These are phyloP conservation scores for Dione juno DNA, from an alignment of 2,888 invertebrate genomes.

Conservation along the genomic window DNA sequence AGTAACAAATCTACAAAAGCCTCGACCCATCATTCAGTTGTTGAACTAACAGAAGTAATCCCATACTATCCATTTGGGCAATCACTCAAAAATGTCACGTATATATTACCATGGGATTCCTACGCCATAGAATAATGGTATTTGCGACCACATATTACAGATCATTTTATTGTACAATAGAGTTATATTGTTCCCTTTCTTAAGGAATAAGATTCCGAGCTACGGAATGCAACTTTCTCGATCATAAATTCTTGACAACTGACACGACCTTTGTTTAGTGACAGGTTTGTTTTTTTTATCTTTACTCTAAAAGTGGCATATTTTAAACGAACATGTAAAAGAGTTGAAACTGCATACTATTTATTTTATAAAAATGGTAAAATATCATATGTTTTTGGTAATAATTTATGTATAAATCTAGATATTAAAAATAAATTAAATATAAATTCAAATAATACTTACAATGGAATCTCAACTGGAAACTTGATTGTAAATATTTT, in stretches of 20 bases:
- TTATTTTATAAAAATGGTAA: background rate
- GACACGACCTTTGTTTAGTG: slow-evolving; percentile 48
- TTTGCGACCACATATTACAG: slow-evolving; percentile 37
- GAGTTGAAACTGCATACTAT: background rate
- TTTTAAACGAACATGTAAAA: slow-evolving; percentile 10
- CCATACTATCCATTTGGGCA: slow-evolving; percentile 35
- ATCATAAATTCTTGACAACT: slow-evolving; percentile 49
- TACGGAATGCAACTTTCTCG: slow-evolving; percentile 47
- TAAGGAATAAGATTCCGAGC: slow-evolving; percentile 35
- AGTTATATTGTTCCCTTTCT: slow-evolving; percentile 33
- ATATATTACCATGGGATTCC: slow-evolving; percentile 12
- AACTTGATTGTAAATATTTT: too few species aligned
- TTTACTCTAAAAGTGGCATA: slow-evolving; percentile 43
- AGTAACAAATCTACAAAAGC: background rate
- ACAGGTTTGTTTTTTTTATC: slow-evolving; percentile 45
- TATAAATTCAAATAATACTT: too few species aligned
- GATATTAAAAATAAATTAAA: background rate
- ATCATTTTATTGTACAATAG: slow-evolving; percentile 37
- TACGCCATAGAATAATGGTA: slow-evolving; percentile 30
- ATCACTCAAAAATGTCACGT: slow-evolving; percentile 41
- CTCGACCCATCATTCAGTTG: background rate
- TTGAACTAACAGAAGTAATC: slow-evolving; percentile 30
- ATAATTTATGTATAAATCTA: too few species aligned
- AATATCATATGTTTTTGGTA: background rate
- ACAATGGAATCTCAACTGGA: too few species aligned